Evolutionary conservation across 2,888 invertebrate species (phyloP).

Genomic region (Folsomia manolachei): DNA sequence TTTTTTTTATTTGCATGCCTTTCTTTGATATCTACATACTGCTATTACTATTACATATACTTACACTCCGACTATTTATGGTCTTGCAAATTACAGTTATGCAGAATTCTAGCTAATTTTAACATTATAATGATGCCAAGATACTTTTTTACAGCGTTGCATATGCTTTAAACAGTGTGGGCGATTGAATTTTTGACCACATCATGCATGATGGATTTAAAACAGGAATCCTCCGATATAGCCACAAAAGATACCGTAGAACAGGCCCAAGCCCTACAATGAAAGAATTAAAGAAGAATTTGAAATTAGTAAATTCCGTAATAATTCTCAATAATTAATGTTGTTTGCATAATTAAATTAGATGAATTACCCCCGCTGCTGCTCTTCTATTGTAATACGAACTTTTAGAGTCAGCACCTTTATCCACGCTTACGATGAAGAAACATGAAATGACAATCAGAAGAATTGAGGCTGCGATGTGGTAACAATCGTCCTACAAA

Average conservation of each 20-base stretch:
- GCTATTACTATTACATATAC: no score
- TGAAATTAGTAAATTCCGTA: not conserved
- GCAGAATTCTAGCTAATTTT: no score
- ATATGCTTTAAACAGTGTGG: no score
- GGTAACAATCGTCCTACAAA: conserved; percentile 43
- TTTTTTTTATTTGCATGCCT: no score
- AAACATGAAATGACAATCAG: conserved; percentile 40
- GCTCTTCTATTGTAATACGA: conserved; percentile 37
- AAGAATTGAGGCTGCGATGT: conserved; percentile 39
- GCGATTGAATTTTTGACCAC: no score
- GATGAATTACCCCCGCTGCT: conserved; percentile 45
- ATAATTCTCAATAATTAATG: no score
- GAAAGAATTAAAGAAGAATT: conserved; percentile 13
- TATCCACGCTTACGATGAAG: conserved; percentile 44
- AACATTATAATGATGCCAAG: no score
- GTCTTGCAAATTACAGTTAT: no score
- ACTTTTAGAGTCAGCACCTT: conserved; percentile 24
- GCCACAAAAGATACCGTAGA: conserved; percentile 41
- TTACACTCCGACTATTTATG: no score
- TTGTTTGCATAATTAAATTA: not conserved
- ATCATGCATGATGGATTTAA: no score
- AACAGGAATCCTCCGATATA: conserved; percentile 42
- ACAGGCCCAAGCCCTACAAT: conserved; percentile 40
- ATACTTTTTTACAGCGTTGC: no score
- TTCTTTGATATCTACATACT: no score